Evolutionary conservation across 2,888 invertebrate genomes (phyloP), one percentile per base, ranked within the genome.

Genomic region (Lasioglossum figueresi): DNA sequence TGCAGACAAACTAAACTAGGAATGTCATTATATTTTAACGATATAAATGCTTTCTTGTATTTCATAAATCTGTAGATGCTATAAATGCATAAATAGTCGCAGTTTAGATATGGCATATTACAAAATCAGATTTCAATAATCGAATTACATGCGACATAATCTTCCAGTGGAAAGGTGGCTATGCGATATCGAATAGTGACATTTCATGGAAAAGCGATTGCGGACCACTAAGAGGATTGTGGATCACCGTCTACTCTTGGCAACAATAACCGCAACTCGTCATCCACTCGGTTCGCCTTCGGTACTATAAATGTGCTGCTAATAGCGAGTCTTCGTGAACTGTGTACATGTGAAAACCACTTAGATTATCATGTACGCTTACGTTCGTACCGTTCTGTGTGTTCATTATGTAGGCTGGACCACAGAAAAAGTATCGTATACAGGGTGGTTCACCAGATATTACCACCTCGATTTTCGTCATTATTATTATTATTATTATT

Each of bases 161-260:
- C 10, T 66, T 37, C 10, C 37, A 37, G 34, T 23, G 66, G 34
- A 68, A 68, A 68, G 34, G 34, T 68, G 23, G 34, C 66, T 10
- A 34, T 23, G 34, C 66, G 87, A 84, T 83, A 92, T 91, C 88
- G 90, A 91, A 90, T 86, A 87, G 88, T 88, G 91, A 91, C 88
- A 88, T 90, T 90, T 92, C 85, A 88, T 68, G 89, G 85, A 82
- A 88, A 85, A 74, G 82, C 74, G 86, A 86, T 90, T 85, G 85
- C 66, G 81, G 82, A 76, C 76, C 87, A 82, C 88, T 92, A 92
- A 92, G 92, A 91, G 92, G 92, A 92, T 92, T 91, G 92, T 85
- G 91, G 91, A 83, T 83, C 78, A 87, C 90, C 91, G 87, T 92
- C 86, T 87, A 89, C 88, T 87, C 52, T 79, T 80, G 59, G 82